Evolutionary conservation across 2,888 invertebrate genomes (phyloP), one percentile per base, ranked within the genome.

Genomic region (Chrysolina haemoptera): DNA sequence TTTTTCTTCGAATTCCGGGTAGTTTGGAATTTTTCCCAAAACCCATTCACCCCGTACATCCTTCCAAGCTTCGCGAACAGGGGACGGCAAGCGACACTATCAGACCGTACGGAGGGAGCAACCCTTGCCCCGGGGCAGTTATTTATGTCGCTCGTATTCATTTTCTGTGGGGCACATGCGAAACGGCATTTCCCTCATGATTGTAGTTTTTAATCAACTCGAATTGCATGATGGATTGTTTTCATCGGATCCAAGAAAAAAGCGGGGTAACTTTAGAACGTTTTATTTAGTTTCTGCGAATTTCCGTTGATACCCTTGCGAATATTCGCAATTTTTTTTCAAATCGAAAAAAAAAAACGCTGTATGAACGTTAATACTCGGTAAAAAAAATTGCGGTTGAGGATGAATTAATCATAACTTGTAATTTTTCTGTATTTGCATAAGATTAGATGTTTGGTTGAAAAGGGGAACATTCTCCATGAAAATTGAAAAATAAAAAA

Each of bases 201-300:
- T 22, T 59, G 55, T 27, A 27, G 55, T 27, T 59, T n/a, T 59
- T 27, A 59, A 59, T 27, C 55, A 59, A 22, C 55, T 59, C 55
- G n/a, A 59, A 59, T 59, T 59, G 22, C 55, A 14, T 59, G 55
- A 59, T 53, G 53, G 53, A 59, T 59, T 22, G 55, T 59, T 59
- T 55, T 59, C n/a, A 1, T 27, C 10, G 22, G 11, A 59, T 59
- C 14, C 14, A 46, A 14, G 46, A 14, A 46, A 2, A 3, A n/a
- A 14, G 46, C 46, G 46, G 46, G 8, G 46, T 6, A n/a, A n/a
- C 0, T 46, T 46, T 14, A 14, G 35, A 35, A 8, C 35, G 8
- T 35, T 35, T 35, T 8, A 35, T 35, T 8, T 8, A 35, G 35
- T 35, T 35, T 35, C 27, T 3, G 5, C 27, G 27, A 1, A 27